phyloP scores from a whole-genome alignment of 1,140 invertebrate genomes.

The Listronotus oregonensis region DNA sequence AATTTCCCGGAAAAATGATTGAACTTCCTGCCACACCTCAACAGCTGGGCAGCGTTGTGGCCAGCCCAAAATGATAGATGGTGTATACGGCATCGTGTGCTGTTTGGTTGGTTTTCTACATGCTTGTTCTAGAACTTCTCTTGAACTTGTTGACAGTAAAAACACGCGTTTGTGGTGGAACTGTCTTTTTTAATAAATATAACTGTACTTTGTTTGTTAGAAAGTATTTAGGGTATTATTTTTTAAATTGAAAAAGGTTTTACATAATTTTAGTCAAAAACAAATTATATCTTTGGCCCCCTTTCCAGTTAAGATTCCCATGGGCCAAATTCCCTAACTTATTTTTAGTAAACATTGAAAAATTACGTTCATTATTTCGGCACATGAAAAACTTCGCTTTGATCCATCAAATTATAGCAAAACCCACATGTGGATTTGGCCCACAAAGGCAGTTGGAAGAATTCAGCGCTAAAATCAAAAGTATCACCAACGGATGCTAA shows the following conservation, averaged over 20 bases:
- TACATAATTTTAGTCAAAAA: background rate
- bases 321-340: background rate
- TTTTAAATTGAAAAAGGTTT: conserved; percentile 1
- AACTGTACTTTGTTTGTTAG: background rate
- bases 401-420: background rate
- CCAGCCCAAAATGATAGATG: too few species aligned
- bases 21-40: too few species aligned
- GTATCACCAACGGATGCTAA: background rate
- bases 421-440: background rate
- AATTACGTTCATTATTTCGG: background rate
- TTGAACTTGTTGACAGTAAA: background rate
- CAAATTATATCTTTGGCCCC: background rate
- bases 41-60: too few species aligned
- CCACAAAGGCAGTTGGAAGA: background rate
- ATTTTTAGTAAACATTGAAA: background rate
- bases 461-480: background rate
- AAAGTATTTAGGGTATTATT: background rate
- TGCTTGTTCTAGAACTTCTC: too few species aligned
- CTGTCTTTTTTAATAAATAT: background rate
- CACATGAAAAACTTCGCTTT: background rate
- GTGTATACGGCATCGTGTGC: too few species aligned
- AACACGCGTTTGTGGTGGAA: background rate
- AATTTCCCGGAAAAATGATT: too few species aligned
- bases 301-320: background rate
- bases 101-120: too few species aligned